Percentiles rank a stretch among this genome's conserved stretches.
These are phyloP conservation scores for Agriopis aurantiaria DNA, from an alignment of 2,888 invertebrate genomes.

Conservation along the genomic window DNA sequence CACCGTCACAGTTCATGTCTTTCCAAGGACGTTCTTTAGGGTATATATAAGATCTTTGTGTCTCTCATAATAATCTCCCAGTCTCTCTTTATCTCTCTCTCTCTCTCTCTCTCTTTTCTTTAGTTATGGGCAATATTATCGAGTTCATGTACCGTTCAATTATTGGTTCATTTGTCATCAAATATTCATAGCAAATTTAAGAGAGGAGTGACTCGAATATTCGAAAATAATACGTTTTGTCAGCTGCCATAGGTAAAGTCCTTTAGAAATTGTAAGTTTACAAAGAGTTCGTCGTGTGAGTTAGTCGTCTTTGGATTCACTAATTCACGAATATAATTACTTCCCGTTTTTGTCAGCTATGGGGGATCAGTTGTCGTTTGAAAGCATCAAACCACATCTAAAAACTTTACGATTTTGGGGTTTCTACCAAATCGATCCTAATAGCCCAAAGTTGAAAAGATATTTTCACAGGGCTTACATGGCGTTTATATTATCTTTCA, in stretches of 20 bases:
- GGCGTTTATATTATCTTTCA: conserved; percentile 51
- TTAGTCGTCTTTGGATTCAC: not conserved
- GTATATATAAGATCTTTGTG: no score
- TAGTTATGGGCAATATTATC: not conserved
- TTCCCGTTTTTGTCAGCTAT: conserved; percentile 31
- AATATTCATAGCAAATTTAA: conserved; percentile 4
- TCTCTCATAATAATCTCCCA: no score
- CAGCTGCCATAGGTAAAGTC: not conserved
- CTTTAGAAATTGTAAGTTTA: not conserved
- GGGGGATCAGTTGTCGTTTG: conserved; percentile 52
- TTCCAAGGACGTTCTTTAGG: no score
- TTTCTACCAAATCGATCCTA: conserved; percentile 56
- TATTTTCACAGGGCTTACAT: conserved; percentile 57
- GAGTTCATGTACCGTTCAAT: not conserved
- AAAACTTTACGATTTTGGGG: conserved; percentile 55
- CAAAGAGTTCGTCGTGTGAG: not conserved
- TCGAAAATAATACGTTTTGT: not conserved
- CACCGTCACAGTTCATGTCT: no score
- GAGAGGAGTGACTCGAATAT: not conserved
- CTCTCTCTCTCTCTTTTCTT: no score
- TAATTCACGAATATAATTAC: not conserved
- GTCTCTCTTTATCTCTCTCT: no score
- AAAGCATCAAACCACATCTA: conserved; percentile 58
- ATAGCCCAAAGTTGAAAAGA: conserved; percentile 48
- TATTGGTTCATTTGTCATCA: not conserved